Percentiles rank a stretch among this genome's conserved stretches.
Conservation (phyloP, 2,888 invertebrate species). For the Nemurella pictetii region DNA sequence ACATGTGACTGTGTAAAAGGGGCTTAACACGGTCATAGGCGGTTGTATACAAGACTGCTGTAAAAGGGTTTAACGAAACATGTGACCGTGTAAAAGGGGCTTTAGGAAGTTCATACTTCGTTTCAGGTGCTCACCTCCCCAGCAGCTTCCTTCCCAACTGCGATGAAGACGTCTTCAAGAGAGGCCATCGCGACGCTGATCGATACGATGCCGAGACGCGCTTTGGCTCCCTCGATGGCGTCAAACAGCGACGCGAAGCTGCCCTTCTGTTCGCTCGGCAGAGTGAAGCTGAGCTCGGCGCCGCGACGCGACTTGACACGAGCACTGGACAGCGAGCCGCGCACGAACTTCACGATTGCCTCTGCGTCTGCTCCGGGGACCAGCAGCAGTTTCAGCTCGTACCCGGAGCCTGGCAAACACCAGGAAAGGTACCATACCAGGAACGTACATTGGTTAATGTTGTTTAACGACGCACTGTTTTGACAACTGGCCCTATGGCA, state of each 20-base stretch:
- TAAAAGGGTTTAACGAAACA: too few species aligned
- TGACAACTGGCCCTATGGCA: too few species aligned
- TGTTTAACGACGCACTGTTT: too few species aligned
- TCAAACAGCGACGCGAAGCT: slow-evolving; percentile 65
- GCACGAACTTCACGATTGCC: slow-evolving; percentile 49
- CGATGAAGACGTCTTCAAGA: slow-evolving; percentile 90
- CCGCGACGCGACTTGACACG: slow-evolving; percentile 52
- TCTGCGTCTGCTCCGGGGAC: slow-evolving; percentile 47
- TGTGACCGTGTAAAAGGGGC: too few species aligned
- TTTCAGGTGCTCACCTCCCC: neutral
- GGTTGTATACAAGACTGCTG: too few species aligned
- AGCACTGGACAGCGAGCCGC: slow-evolving; percentile 52
- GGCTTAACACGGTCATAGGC: too few species aligned
- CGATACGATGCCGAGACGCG: slow-evolving; percentile 68
- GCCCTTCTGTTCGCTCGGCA: slow-evolving; percentile 60
- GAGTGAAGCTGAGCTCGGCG: slow-evolving; percentile 56
- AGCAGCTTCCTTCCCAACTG: neutral
- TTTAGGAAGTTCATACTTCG: too few species aligned
- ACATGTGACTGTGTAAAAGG: too few species aligned
- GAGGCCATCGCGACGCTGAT: slow-evolving; percentile 86
- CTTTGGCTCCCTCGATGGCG: slow-evolving; percentile 62
- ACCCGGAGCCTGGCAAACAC: slow-evolving; percentile 64
- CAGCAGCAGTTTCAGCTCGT: slow-evolving; percentile 66
- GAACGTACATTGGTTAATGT: too few species aligned
- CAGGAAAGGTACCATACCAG: slow-evolving; percentile 10